Evolutionary conservation across 2,797 vertebrate genomes (phyloP).

Genomic region (Echiichthys vipera): DNA sequence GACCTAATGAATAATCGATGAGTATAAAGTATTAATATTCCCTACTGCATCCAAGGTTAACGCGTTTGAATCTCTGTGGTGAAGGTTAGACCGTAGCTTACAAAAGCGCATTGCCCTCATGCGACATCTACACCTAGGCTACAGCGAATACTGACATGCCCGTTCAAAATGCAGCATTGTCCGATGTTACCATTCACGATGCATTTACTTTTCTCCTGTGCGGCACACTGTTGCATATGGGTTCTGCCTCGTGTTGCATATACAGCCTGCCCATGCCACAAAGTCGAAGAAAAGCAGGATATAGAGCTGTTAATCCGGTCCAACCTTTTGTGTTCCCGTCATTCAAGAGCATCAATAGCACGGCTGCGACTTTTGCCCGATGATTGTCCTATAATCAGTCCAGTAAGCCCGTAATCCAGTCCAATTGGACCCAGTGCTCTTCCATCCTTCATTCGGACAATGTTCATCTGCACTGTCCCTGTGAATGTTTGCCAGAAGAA

Average conservation of each 20-base stretch:
- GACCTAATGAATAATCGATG: slow-evolving; percentile 78
- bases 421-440: slow-evolving; percentile 74
- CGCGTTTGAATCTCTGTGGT: slow-evolving; percentile 74
- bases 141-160: slow-evolving; percentile 74
- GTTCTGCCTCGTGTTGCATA: slow-evolving; percentile 60
- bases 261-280: slow-evolving; percentile 58
- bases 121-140: slow-evolving; percentile 84
- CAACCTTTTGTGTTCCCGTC: slow-evolving; percentile 76
- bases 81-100: slow-evolving; percentile 81
- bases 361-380: slow-evolving; percentile 79
- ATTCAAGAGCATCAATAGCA: slow-evolving; percentile 74
- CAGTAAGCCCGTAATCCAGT: slow-evolving; percentile 85
- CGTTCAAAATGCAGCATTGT: slow-evolving; percentile 79
- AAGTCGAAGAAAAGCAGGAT: slow-evolving; percentile 71
- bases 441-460: slow-evolving; percentile 78
- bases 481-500: slow-evolving; percentile 23
- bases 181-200: slow-evolving; percentile 75
- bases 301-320: slow-evolving; percentile 54
- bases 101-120: slow-evolving; percentile 85
- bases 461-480: slow-evolving; percentile 62
- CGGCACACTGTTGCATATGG: slow-evolving; percentile 85
- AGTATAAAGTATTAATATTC: slow-evolving; percentile 82
- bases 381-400: slow-evolving; percentile 82
- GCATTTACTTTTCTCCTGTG: slow-evolving; percentile 79
- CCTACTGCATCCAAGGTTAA: slow-evolving; percentile 82